These are phyloP conservation scores for Eretmocerus hayati DNA, from an alignment of 2,888 invertebrate species.

Conservation along the genomic window DNA sequence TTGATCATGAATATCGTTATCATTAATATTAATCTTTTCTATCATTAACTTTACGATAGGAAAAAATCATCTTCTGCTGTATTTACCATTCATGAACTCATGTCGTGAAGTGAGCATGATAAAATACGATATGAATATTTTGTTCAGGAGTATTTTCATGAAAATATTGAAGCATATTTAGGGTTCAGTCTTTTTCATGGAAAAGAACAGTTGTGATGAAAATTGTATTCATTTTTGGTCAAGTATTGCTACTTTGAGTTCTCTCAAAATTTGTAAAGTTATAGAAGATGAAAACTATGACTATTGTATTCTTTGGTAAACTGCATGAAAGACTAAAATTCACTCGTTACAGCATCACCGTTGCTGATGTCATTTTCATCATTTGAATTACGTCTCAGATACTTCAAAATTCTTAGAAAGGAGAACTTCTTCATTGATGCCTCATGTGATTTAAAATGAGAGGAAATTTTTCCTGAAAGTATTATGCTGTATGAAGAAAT, in stretches of 20 bases:
- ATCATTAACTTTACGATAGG: conserved; percentile 7
- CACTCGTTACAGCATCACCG: too few species aligned
- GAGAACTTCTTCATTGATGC: neutral
- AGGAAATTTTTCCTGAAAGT: conserved; percentile 19
- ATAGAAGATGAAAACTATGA: conserved; percentile 2
- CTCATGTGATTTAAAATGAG: neutral
- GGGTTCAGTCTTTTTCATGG: too few species aligned
- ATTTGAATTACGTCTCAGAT: too few species aligned
- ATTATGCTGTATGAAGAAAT: conserved; percentile 18
- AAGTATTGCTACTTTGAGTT: conserved; percentile 2
- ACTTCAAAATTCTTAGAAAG: too few species aligned
- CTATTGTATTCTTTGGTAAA: too few species aligned
- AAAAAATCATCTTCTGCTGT: conserved; percentile 9
- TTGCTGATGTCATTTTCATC: too few species aligned
- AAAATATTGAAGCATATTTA: conserved; percentile 13
- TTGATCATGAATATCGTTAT: conserved; percentile 2
- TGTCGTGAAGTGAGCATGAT: conserved; percentile 10
- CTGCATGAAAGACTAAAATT: too few species aligned
- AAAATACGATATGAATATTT: conserved; percentile 5
- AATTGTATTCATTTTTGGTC: conserved; percentile 5
- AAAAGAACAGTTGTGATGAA: too few species aligned
- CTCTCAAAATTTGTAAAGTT: conserved; percentile 1
- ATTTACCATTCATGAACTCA: conserved; percentile 15
- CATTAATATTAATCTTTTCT: conserved; percentile 6
- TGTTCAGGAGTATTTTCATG: conserved; percentile 11